Base-by-base conservation (phyloP, 2,113 vertebrate genomes). In the Clarias macrocephalus region DNA sequence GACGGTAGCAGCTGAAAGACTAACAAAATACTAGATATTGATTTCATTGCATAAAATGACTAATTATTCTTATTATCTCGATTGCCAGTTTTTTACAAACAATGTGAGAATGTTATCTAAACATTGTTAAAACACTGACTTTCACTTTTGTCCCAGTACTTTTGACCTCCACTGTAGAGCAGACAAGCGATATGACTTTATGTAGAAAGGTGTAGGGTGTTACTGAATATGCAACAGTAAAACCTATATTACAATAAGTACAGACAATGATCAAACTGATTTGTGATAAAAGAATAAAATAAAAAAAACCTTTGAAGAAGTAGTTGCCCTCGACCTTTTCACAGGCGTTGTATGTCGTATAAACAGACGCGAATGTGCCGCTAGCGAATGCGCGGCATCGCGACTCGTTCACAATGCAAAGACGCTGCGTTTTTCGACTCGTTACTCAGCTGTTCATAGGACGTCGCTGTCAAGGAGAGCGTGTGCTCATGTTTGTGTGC, bases 351-450 rank as follows among this genome's bases (percentile, higher is more conserved):
- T 60, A 80, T 80, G 77, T 56, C 33, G 77, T 60, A 80, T 80
- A 80, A 80, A 80, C 42, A 76, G 81, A 87, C 72, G 72, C 16
- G 13, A 83, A 68, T 79, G 52, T 82, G 42, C 84, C 73, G 83
- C 73, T 83, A 88, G 56, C 19, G 8, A 88, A 48, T 63, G 72
- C 65, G 84, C 83, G 86, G 83, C 82, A 89, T 89, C 70, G 75
- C 68, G 87, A 88, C 89, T 85, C 52, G 89, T 75, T 80, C 73
- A 42, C 82, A 52, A 82, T 54, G 86, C 80, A 85, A 86, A 89
- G 76, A 75, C 63, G 33, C 89, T 80, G 62, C 80, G 57, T 89
- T 84, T 89, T 79, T 48, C 48, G 83, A 86, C 86, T 87, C 25
- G 42, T 84, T 82, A 73, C 82, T 70, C 77, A 73, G 83, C 89